phyloP scores from a whole-genome alignment of 2,113 vertebrate species.

The Amia ocellicauda region DNA sequence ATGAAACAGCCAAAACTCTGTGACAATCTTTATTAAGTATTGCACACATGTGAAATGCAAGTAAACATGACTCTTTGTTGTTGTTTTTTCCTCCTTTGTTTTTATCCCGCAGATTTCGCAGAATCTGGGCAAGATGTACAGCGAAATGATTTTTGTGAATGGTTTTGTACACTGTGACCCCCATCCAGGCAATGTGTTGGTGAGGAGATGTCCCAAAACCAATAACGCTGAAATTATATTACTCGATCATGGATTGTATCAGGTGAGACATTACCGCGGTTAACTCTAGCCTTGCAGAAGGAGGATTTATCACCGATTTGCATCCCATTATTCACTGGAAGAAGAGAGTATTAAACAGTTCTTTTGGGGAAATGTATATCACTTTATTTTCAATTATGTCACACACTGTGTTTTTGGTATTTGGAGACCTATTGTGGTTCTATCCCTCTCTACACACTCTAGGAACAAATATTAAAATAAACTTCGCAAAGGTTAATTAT shows the following conservation, averaged over 20 bases:
- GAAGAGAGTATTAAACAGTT: too few species aligned
- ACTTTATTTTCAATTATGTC: neutral
- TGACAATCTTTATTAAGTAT: too few species aligned
- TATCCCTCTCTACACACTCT: too few species aligned
- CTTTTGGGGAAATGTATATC: too few species aligned
- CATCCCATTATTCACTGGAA: slow-evolving; percentile 46
- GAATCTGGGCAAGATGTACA: slow-evolving; percentile 88
- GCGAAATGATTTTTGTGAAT: slow-evolving; percentile 95
- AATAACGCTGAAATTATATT: slow-evolving; percentile 80
- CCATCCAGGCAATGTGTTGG: slow-evolving; percentile 90
- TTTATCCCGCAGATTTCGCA: slow-evolving; percentile 76
- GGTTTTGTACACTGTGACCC: slow-evolving; percentile 98
- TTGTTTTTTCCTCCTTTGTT: neutral
- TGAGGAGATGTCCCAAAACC: slow-evolving; percentile 71
- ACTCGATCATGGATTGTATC: slow-evolving; percentile 93
- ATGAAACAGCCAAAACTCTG: too few species aligned
- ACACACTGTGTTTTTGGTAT: too few species aligned
- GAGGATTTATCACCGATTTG: slow-evolving; percentile 48
- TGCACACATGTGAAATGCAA: too few species aligned
- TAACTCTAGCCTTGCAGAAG: slow-evolving; percentile 17
- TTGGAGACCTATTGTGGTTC: too few species aligned
- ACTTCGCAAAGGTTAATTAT: too few species aligned
- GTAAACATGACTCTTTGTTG: neutral
- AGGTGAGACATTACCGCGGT: slow-evolving; percentile 66
- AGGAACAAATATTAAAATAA: too few species aligned